Evolutionary conservation across 2,888 invertebrate genomes (phyloP), one percentile per base, ranked within the genome.

Genomic region (Andrena bucephala): DNA sequence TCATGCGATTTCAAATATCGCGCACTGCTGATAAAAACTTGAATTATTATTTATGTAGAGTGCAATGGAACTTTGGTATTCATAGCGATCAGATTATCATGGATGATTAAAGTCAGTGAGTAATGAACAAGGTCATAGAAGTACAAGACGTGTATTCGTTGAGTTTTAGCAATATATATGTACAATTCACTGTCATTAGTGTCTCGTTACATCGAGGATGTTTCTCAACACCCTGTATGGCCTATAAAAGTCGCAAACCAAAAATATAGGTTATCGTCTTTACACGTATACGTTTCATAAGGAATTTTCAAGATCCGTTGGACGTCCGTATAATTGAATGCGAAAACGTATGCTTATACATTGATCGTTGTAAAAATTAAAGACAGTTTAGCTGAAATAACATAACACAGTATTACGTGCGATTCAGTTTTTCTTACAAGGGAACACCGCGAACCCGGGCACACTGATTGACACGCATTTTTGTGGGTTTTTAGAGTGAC

Each of bases 61-160:
- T 33, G 2, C 31, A 60, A 27, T 42, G 24, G 31, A 29, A 66
- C 50, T 59, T 70, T 50, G n/a, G n/a, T 69, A 36, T 36, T 50
- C 13, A 20, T 13, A 77, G 20, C 13, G 27, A 33, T n/a, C 10
- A 20, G 20, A 31, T 62, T 48, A 36, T 57, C 24, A 27, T 33
- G 10, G 54, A 59, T 7, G 1, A 75, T 65, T 33, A 10, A 33
- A 60, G 1, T 59, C 13, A 52, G 3, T 29, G 10, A 36, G n/a
- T 1, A 66, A 60, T 10, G 6, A 63, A 65, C 8, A 73, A 74
- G 27, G 24, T 59, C 42, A 5, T 6, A 24, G 10, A 33, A n/a
- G 10, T 16, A n/a, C 27, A 42, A n/a, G 50, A 27, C 20, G 1
- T 20, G 10, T 76, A 62, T n/a, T 72, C 57, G 24, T 54, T 29